These are phyloP conservation scores for Lutjanus campechanus DNA, from an alignment of 2,797 vertebrate genomes.

Conservation along the genomic window DNA sequence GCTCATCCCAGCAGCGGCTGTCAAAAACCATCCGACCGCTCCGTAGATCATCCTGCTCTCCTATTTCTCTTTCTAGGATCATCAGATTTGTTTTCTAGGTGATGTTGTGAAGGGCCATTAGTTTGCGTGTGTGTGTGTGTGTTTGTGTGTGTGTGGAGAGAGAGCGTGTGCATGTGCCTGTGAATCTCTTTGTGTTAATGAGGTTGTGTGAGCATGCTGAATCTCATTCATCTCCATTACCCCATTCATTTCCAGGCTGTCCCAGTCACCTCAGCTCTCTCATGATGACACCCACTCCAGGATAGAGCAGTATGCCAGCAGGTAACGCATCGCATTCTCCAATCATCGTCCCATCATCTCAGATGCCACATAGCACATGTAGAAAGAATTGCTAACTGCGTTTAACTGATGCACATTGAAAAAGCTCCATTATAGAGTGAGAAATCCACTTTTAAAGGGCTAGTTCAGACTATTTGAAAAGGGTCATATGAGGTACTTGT, in stretches of 20 bases:
- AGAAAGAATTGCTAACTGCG: not conserved
- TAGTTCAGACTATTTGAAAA: too few species aligned
- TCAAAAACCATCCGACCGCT: conserved; percentile 54
- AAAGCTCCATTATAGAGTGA: not conserved
- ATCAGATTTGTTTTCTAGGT: conserved; percentile 71
- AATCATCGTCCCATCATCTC: conserved; percentile 45
- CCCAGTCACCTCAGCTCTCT: conserved; percentile 94
- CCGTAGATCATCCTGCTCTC: conserved; percentile 69
- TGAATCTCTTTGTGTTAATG: conserved; percentile 56
- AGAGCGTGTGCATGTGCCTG: conserved; percentile 30
- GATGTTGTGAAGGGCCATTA: conserved; percentile 62
- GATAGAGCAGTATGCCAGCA: conserved; percentile 97
- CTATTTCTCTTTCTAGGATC: conserved; percentile 61
- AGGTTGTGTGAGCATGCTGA: conserved; percentile 62
- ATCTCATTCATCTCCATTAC: conserved; percentile 80
- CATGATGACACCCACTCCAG: conserved; percentile 98
- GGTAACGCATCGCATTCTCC: conserved; percentile 82
- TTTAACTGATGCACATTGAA: conserved; percentile 17
- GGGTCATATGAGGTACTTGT: too few species aligned
- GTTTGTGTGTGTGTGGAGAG: not conserved
- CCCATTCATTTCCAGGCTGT: conserved; percentile 87
- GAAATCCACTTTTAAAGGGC: not conserved
- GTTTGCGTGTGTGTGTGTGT: conserved; percentile 21
- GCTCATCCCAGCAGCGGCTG: conserved; percentile 60
- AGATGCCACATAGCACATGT: conserved; percentile 1